These are phyloP conservation scores for Rhodeus uyekii DNA, from an alignment of 2,797 vertebrate species.

Conservation along the genomic window DNA sequence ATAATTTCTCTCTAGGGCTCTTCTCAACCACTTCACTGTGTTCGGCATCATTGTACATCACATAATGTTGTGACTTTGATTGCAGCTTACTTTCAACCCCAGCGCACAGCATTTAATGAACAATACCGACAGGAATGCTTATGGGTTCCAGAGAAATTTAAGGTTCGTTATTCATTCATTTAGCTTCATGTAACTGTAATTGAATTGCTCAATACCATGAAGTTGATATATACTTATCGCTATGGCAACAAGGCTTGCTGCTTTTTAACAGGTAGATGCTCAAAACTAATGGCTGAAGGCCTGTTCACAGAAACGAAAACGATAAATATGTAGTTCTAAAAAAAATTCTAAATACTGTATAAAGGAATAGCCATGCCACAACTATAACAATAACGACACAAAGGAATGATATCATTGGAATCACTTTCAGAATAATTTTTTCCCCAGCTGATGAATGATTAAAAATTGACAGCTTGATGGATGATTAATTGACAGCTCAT, in stretches of 20 bases:
- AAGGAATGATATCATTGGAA: neutral
- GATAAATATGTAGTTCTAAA: neutral
- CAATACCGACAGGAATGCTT: slow-evolving; percentile 8
- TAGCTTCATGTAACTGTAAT: slow-evolving; percentile 19
- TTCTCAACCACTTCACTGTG: neutral
- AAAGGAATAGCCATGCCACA: neutral
- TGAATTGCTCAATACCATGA: slow-evolving; percentile 12
- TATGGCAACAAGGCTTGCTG: slow-evolving; percentile 30
- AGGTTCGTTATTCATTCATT: slow-evolving; percentile 14
- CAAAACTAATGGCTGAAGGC: neutral
- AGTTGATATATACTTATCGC: slow-evolving; percentile 23
- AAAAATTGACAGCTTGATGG: too few relatives aligned
- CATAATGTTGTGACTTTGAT: slow-evolving; percentile 38
- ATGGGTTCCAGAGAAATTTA: slow-evolving; percentile 1
- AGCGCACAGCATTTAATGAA: slow-evolving; percentile 31
- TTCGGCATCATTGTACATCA: neutral
- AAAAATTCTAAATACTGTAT: neutral
- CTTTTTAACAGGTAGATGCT: slow-evolving; percentile 6
- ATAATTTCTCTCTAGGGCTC: slow-evolving; percentile 32
- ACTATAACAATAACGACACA: neutral
- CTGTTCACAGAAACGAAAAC: neutral
- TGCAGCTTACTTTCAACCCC: slow-evolving; percentile 37
- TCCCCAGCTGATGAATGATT: neutral
- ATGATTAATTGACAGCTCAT: neutral
- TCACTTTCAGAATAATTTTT: neutral